A percentile compares a stretch with the other conserved stretches of the same genome.
Evolutionary conservation across 2,888 invertebrate species (phyloP).

Genomic region (Aspidapion aeneum): DNA sequence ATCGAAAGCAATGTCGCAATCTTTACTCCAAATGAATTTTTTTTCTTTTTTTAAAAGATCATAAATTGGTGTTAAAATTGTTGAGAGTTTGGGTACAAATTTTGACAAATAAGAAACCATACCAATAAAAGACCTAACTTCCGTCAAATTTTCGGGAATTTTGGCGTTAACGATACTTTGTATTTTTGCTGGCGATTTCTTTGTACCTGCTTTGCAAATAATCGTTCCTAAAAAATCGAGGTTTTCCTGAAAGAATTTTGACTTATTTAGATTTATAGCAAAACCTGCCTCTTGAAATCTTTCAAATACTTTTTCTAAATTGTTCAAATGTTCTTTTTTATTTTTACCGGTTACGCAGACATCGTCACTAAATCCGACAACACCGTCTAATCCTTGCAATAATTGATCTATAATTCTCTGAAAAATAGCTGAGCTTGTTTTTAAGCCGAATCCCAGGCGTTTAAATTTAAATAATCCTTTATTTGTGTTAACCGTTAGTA

Average conservation of each 20-base stretch:
- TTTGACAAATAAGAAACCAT: constrained; percentile 22
- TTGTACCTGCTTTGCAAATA: constrained; percentile 24
- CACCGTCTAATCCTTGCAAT: constrained; percentile 31
- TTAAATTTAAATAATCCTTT: constrained; percentile 38
- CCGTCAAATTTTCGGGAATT: constrained; percentile 15
- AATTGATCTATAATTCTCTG: too few species aligned
- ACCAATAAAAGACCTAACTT: constrained; percentile 21
- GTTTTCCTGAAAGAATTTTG: constrained; percentile 37
- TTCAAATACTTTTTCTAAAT: constrained; percentile 29
- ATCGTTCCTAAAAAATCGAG: constrained; percentile 36
- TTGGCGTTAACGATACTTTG: constrained; percentile 22
- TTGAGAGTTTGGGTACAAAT: constrained; percentile 19
- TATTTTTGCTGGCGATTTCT: constrained; percentile 21
- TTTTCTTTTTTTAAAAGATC: too few species aligned
- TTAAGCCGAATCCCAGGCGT: constrained; percentile 40
- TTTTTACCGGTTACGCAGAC: too few species aligned
- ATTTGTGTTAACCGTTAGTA: constrained; percentile 36
- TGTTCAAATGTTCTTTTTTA: too few species aligned
- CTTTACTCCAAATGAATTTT: constrained; percentile 19
- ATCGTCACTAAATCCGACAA: constrained; percentile 29
- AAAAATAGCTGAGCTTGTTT: constrained; percentile 39
- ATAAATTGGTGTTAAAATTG: constrained; percentile 13
- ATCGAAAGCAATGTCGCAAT: constrained; percentile 17
- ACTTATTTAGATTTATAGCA: too few species aligned
- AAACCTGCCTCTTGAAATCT: constrained; percentile 30